Evolutionary conservation across 2,797 vertebrate species (phyloP), one percentile per base, ranked within the genome.

Genomic region (Pelodytes ibericus): DNA sequence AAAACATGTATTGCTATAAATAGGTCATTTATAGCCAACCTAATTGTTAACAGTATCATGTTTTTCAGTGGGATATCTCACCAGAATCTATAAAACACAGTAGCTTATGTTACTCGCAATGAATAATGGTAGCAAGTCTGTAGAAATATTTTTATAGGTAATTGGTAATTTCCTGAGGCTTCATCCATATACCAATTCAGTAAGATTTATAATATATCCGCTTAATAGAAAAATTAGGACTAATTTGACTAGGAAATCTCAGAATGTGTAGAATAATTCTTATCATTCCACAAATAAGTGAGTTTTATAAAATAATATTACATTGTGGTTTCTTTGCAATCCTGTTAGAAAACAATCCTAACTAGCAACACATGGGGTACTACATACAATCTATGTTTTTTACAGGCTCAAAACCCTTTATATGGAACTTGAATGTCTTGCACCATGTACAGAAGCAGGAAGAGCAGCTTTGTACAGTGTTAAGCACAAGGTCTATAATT

Each of bases 181-280:
- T 53, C 49, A 20, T 16, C 49, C 49, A 22, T 53, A 20, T 15
- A 8, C 22, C 49, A 53, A 24, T 11, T 24, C 24, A 22, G n/a
- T 6, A 24, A 53, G 24, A 53, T n/a, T 53, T 24, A 24, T 1
- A 44, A 53, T 53, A 53, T 53, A 53, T 53, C 11, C n/a, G 1
- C 49, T 53, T 53, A 53, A 58, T 26, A 15, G 56, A 15, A 58
- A 58, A 29, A 58, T 57, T 22, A 24, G 44, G 10, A 15, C 4
- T 49, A 15, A 49, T 53, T 53, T 53, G n/a, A 53, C 49, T 53
- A 53, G n/a, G 49, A 53, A 53, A 53, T 53, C n/a, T 22, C n/a
- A 53, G n/a, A 22, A 3, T 53, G 20, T 20, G 49, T 22, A n/a
- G 24, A 47, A 53, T 22, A 53, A 20, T 20, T 20, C 49, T 22